Base-by-base conservation (phyloP, 2,888 invertebrate genomes). In the Calameuta pallipes region DNA sequence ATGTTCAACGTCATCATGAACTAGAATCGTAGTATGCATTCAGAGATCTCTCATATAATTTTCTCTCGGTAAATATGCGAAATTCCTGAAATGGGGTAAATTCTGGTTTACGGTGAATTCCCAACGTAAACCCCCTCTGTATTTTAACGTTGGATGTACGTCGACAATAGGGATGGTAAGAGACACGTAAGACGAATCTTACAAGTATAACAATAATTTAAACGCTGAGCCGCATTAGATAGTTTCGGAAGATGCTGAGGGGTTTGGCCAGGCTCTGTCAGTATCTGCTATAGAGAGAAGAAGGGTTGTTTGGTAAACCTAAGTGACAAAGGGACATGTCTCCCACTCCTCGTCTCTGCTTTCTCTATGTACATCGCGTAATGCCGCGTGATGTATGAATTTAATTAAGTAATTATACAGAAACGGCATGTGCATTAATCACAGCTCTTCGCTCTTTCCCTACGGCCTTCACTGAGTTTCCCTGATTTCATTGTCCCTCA, bases 381-480 rank as follows among this genome's bases (percentile, higher is more conserved):
- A 87, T 88, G 81, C 85, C 85, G 76, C 79, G 77, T 89, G 88
- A 88, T 88, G 80, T 85, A 88, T 88, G 88, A 87, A 88, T 87
- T 88, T 89, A 88, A 89, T 89, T 87, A 88, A 88, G 85, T 85
- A 86, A 88, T 88, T 89, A 86, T 85, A 84, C 83, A 84, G 80
- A 82, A 76, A 78, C 79, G 78, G 73, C 78, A 79, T 79, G 81
- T 81, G 82, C 84, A 86, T 87, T 86, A 86, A 87, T 88, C 87
- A 86, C 81, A 41, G 75, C 70, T 73, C 56, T 56, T 56, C 56
- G 23, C 56, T 56, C 56, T 56, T 56, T 56, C 56, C 23, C 75
- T 76, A 73, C 75, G 33, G 41, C 11, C 31, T 71, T 41, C 71
- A 69, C 77, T 78, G 75, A 56, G 15, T 70, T 71, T 78, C 78